These are phyloP conservation scores for Vimba vimba DNA, from an alignment of 2,113 vertebrate species.

Conservation along the genomic window DNA sequence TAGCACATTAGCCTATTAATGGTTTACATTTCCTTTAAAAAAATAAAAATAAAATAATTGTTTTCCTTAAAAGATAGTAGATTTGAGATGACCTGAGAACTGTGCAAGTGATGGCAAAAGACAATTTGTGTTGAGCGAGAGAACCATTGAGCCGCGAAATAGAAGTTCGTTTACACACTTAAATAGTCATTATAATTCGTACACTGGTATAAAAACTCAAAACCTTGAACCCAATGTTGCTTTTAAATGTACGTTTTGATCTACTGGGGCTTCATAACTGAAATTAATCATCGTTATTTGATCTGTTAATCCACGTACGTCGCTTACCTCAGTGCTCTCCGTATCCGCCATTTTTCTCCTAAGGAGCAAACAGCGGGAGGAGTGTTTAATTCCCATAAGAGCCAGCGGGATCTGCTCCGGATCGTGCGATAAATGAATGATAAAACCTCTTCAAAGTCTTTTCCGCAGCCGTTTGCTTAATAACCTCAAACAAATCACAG, in stretches of 20 bases:
- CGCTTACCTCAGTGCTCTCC: conserved; percentile 90
- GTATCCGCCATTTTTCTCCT: conserved; percentile 98
- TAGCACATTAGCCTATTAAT: background rate
- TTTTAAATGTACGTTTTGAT: background rate
- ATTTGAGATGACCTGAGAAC: background rate
- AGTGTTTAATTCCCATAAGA: conserved; percentile 99
- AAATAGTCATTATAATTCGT: background rate
- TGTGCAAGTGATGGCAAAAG: background rate
- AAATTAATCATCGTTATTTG: background rate
- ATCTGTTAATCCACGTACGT: background rate
- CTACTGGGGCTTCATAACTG: background rate
- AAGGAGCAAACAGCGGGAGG: conserved; percentile 96
- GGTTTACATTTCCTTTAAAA: background rate
- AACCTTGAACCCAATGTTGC: background rate
- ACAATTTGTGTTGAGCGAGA: background rate
- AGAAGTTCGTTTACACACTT: background rate
- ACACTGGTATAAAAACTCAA: background rate
- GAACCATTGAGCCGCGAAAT: background rate
- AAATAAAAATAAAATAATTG: background rate
- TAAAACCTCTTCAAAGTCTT: conserved; percentile 22
- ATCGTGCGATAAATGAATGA: background rate
- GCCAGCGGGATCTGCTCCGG: conserved; percentile 70
- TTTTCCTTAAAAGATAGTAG: background rate
- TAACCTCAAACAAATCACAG: background rate
- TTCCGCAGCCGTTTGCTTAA: background rate